phyloP scores from a whole-genome alignment of 1,140 invertebrate genomes.

The Panulirus ornatus region DNA sequence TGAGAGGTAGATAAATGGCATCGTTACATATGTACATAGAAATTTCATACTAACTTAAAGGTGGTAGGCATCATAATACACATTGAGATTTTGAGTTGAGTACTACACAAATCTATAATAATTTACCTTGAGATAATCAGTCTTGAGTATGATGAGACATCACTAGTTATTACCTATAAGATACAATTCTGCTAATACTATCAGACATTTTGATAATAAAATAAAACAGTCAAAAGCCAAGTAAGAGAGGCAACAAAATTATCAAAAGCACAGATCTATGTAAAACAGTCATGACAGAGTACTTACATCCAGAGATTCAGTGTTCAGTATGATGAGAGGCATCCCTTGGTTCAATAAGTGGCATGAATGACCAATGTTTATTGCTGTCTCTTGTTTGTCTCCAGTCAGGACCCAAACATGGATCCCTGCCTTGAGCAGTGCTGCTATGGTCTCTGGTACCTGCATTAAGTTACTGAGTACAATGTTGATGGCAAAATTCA shows the following conservation, averaged over 20 bases:
- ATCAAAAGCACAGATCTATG: too few relatives aligned
- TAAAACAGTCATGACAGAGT: too few relatives aligned
- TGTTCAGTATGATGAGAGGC: constrained; percentile 94
- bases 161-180: too few relatives aligned
- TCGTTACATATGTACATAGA: too few relatives aligned
- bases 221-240: too few relatives aligned
- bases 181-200: too few relatives aligned
- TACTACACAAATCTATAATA: too few relatives aligned
- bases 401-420: constrained; percentile 98
- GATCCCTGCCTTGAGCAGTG: constrained; percentile 93
- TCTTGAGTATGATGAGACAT: neutral
- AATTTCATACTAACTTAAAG: too few relatives aligned
- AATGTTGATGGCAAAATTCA: neutral
- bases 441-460: constrained; percentile 95
- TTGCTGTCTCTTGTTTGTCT: constrained; percentile 99
- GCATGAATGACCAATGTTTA: constrained; percentile 98
- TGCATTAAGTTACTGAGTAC: constrained; percentile 74
- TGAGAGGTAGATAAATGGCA: too few relatives aligned
- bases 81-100: too few relatives aligned
- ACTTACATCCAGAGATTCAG: constrained; percentile 89
- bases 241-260: neutral
- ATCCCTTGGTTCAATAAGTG: constrained; percentile 90
- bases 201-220: neutral
- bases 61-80: too few relatives aligned
- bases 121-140: too few relatives aligned